Base-by-base conservation (phyloP, 2,113 vertebrate species). In the Scortum barcoo region DNA sequence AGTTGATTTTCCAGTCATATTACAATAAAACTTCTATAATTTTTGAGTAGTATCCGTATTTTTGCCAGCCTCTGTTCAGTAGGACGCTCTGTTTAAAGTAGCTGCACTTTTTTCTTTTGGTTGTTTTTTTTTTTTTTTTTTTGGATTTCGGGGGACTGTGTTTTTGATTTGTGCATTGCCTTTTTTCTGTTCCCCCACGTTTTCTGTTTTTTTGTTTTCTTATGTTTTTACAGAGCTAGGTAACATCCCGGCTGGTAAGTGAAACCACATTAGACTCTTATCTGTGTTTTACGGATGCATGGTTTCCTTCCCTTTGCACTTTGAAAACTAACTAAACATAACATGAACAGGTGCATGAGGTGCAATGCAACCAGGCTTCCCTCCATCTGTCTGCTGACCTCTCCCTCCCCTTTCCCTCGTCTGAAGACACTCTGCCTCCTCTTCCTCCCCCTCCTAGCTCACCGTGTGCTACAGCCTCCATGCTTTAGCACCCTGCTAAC, bases 221-320 rank as follows among this genome's bases (percentile, higher is more conserved):
- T 56, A 28, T 86, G 71, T 89, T 92, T 96, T 95, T 92, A 93
- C 97, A 99, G 98, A 98, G 95, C 97, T 99, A 97, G 97, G 97
- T 98, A 97, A 96, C 96, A 85, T 97, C 92, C 94, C 96, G 1
- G 30, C 96, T 72, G 98, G 98, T 99, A 96, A 99, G 98, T 99
- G 96, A 95, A 81, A 91, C 63, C 72, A 82, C 28, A 58, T 84
- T 72, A 84, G 87, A 84, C 91, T 94, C 91, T 93, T 94, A 91
- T 94, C 89, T 70, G n/a, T 94, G 92, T 96, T n/a, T n/a, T 93
- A 86, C 89, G 81, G 95, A 93, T 96, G 98, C 97, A 99, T 98
- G 97, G 89, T 85, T 36, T 87, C 78, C 91, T 80, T 60, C 80
- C 65, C 78, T 80, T 76, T 80, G 83, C 86, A 87, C 80, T 80